Conservation (phyloP, 2,888 invertebrate species). For the Troides oblongomaculatus region DNA sequence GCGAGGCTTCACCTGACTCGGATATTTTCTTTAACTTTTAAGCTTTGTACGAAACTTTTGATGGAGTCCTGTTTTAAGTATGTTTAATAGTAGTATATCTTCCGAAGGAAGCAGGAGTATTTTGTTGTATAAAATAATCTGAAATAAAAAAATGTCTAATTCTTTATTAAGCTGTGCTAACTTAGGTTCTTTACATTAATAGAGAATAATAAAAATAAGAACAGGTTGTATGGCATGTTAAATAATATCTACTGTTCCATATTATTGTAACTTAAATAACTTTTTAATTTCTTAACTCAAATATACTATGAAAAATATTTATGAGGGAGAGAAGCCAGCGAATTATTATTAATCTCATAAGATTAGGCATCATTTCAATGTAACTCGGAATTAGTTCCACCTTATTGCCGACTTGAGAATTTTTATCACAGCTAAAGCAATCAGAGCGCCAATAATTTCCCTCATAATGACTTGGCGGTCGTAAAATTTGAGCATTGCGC, state of each 20-base stretch:
- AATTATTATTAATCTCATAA: constrained; percentile 42
- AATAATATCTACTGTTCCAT: neutral
- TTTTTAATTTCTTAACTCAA: neutral
- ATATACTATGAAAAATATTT: neutral
- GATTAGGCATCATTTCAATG: constrained; percentile 60
- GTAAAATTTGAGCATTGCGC: constrained; percentile 80
- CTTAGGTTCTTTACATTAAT: too few relatives aligned
- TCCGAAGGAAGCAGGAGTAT: constrained; percentile 25
- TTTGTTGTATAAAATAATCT: neutral
- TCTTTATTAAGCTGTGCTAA: neutral
- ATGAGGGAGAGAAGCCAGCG: neutral
- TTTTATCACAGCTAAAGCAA: constrained; percentile 79
- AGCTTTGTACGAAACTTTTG: constrained; percentile 76
- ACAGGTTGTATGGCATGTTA: neutral
- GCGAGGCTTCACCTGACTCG: constrained; percentile 71
- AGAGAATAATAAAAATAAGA: too few relatives aligned
- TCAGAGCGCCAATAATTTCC: constrained; percentile 80
- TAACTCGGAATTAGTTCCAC: constrained; percentile 76
- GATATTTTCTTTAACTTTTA: constrained; percentile 79
- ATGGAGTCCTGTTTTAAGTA: constrained; percentile 78
- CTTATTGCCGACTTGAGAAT: constrained; percentile 79
- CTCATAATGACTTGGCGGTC: constrained; percentile 78
- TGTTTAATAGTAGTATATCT: constrained; percentile 78
- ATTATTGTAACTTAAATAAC: neutral
- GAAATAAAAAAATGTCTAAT: neutral